A percentile compares a stretch with the other conserved stretches of the same genome.
Conservation (phyloP, 2,113 vertebrate species). For the Albula glossodonta region DNA sequence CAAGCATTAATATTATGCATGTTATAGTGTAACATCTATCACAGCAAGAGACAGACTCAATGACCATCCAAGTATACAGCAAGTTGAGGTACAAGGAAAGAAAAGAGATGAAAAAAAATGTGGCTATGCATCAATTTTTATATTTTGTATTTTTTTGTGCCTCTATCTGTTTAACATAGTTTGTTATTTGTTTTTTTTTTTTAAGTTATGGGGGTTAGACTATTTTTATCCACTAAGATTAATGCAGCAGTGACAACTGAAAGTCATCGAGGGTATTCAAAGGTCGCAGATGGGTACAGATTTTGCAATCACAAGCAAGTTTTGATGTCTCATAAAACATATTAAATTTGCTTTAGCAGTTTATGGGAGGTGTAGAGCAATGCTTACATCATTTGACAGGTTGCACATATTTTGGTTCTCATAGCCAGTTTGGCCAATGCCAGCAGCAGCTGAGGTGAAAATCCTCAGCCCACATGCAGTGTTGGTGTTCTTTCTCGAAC, state of each 20-base stretch:
- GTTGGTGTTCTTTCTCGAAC: not conserved
- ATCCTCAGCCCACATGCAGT: not conserved
- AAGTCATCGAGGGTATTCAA: not conserved
- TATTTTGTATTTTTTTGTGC: not conserved
- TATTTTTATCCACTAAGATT: not conserved
- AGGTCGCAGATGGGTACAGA: not conserved
- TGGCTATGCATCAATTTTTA: not conserved
- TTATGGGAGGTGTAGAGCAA: not conserved
- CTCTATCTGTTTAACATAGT: not conserved
- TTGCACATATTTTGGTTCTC: not conserved
- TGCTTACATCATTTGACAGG: not conserved
- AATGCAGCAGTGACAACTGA: constrained; percentile 5
- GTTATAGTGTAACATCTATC: too few relatives aligned
- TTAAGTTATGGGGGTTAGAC: not conserved
- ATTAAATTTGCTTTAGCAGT: not conserved
- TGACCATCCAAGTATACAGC: not conserved
- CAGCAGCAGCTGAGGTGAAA: not conserved
- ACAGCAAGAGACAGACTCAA: not conserved
- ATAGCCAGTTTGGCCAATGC: not conserved
- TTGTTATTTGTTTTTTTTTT: not conserved
- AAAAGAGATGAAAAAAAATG: not conserved
- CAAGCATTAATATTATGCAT: too few relatives aligned
- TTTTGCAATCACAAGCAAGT: not conserved
- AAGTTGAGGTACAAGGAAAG: not conserved
- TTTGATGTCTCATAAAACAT: not conserved